These are phyloP conservation scores for Amphiprion percula DNA, from an alignment of 2,113 vertebrate genomes.

Conservation along the genomic window DNA sequence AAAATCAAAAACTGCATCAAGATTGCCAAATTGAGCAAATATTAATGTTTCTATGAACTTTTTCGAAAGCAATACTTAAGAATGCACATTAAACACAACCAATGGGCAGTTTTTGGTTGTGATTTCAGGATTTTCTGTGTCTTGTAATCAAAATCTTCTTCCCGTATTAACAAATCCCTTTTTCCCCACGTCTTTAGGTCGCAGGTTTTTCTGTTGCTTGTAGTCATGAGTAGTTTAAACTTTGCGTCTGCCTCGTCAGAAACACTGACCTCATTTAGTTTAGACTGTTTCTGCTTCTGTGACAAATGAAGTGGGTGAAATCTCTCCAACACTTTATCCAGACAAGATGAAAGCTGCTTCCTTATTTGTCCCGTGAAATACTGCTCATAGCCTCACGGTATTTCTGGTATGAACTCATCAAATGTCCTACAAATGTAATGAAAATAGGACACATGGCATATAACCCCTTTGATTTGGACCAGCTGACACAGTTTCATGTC, in stretches of 20 bases:
- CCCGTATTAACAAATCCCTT: background rate
- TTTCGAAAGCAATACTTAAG: no score
- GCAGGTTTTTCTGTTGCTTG: background rate
- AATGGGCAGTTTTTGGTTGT: no score
- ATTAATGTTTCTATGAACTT: no score
- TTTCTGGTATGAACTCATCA: background rate
- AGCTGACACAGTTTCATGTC: conserved; percentile 2
- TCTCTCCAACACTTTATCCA: background rate
- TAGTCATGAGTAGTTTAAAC: background rate
- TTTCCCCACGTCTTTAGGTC: background rate
- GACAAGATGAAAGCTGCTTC: background rate
- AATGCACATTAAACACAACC: no score
- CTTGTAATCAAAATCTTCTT: background rate
- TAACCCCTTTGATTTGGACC: background rate
- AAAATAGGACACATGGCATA: background rate
- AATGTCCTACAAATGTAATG: background rate
- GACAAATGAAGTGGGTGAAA: background rate
- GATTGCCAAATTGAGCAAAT: no score
- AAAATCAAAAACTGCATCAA: no score
- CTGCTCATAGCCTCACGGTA: background rate
- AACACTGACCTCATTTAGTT: background rate
- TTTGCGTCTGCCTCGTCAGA: background rate
- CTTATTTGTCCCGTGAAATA: background rate
- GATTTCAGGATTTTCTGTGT: background rate
- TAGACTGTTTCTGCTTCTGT: background rate